phyloP scores from a whole-genome alignment of 2,113 vertebrate genomes.

The Murina feae region DNA sequence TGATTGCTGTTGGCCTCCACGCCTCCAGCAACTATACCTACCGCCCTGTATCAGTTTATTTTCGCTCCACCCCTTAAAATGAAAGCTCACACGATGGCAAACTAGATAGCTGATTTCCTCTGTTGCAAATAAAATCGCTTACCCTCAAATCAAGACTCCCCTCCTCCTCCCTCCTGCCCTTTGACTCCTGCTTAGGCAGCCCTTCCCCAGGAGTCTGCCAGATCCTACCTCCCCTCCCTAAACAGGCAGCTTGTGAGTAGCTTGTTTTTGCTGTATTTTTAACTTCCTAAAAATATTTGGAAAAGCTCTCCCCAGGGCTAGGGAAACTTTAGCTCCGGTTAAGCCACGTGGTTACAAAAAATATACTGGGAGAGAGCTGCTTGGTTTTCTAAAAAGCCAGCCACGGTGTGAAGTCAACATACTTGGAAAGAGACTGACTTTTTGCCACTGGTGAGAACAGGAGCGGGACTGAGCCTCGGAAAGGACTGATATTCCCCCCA shows the following conservation, averaged over 20 bases:
- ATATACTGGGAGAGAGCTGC: constrained; percentile 24
- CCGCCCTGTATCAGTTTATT: constrained; percentile 35
- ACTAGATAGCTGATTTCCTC: constrained; percentile 54
- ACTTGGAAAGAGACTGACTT: constrained; percentile 14
- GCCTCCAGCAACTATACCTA: constrained; percentile 60
- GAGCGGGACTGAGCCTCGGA: background rate
- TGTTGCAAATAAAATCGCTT: constrained; percentile 44
- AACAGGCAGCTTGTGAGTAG: constrained; percentile 32
- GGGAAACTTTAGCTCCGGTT: constrained; percentile 53
- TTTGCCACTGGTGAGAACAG: background rate
- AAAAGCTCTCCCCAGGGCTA: constrained; percentile 66
- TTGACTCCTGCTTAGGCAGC: constrained; percentile 32
- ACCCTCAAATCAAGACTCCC: constrained; percentile 12
- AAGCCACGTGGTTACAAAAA: constrained; percentile 51
- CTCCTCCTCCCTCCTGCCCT: background rate
- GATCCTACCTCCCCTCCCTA: constrained; percentile 43
- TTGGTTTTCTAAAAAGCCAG: constrained; percentile 47
- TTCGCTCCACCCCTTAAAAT: constrained; percentile 55
- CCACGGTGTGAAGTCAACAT: background rate
- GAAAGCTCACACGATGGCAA: constrained; percentile 32
- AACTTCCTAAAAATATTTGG: constrained; percentile 73
- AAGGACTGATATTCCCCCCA: background rate
- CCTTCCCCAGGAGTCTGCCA: constrained; percentile 16
- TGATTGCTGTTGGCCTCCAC: constrained; percentile 22
- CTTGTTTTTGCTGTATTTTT: constrained; percentile 72